These are phyloP conservation scores for Anthopleura xanthogrammica DNA, from an alignment of 92 coral and sea anemone genomes.

Conservation along the genomic window DNA sequence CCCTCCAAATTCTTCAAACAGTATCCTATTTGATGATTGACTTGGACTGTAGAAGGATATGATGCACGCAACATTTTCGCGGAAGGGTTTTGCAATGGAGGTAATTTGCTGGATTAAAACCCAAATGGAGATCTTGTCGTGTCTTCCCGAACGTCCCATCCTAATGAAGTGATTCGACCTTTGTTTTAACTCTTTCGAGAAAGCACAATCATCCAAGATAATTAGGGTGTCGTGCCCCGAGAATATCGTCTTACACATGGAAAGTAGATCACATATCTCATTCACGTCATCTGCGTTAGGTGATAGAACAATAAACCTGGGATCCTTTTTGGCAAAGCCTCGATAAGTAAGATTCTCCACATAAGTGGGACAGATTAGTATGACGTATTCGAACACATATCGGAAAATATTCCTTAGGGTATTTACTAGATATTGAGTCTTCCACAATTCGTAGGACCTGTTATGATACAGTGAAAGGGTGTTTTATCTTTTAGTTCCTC, in stretches of 20 bases:
- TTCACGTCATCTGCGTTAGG: constrained; percentile 19
- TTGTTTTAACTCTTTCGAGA: constrained; percentile 23
- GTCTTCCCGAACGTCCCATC: constrained; percentile 22
- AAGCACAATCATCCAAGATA: constrained; percentile 33
- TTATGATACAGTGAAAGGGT: background rate
- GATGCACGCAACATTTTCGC: constrained; percentile 19
- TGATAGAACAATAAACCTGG: constrained; percentile 22
- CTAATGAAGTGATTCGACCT: constrained; percentile 8
- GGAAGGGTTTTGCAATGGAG: constrained; percentile 27
- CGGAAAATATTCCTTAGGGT: background rate
- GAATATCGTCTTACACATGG: background rate
- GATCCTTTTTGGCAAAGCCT: constrained; percentile 22
- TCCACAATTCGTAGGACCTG: too few species aligned
- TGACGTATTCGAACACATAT: background rate
- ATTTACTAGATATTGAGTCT: too few species aligned
- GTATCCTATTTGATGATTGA: constrained; percentile 4
- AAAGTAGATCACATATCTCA: constrained; percentile 23
- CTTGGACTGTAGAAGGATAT: constrained; percentile 2
- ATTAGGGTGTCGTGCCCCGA: constrained; percentile 23
- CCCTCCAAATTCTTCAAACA: constrained; percentile 36
- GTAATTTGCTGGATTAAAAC: constrained; percentile 29
- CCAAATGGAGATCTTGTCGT: constrained; percentile 12
- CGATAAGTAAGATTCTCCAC: background rate
- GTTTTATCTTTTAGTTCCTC: background rate
- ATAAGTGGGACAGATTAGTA: background rate